phyloP scores from a whole-genome alignment of 2,888 invertebrate species.

The Chironomus tentans region DNA sequence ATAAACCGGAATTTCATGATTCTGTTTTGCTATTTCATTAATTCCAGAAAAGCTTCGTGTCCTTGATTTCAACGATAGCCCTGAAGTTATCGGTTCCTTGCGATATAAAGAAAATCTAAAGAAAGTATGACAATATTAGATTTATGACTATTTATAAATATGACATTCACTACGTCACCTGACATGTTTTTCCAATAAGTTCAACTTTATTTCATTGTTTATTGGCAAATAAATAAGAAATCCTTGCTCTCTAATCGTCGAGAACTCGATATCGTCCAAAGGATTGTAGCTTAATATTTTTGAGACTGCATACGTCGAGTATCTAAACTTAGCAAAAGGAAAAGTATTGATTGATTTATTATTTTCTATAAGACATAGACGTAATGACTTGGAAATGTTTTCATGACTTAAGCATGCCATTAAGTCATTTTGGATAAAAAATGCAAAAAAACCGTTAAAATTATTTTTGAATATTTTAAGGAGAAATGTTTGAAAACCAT shows the following conservation, averaged over 20 bases:
- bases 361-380: background rate
- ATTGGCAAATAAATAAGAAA: conserved; percentile 57
- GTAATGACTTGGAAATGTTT: background rate
- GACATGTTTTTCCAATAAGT: conserved; percentile 35
- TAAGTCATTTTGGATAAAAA: no score
- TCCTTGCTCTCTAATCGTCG: conserved; percentile 58
- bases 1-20: background rate
- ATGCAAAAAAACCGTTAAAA: no score
- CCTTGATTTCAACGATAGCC: conserved; percentile 40
- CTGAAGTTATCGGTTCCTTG: conserved; percentile 40
- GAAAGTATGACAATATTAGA: background rate
- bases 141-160: no score
- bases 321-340: conserved; percentile 35
- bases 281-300: conserved; percentile 51
- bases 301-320: conserved; percentile 47
- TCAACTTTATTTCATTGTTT: conserved; percentile 42
- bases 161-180: background rate
- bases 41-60: conserved; percentile 34
- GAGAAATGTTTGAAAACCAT: no score
- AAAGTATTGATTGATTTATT: no score
- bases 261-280: conserved; percentile 53
- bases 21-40: background rate
- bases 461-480: no score
- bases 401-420: no score
- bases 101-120: conserved; percentile 37